A percentile compares a stretch with the other conserved stretches of the same genome.
Conservation (phyloP, 2,888 invertebrate genomes). For the Boloria selene region DNA sequence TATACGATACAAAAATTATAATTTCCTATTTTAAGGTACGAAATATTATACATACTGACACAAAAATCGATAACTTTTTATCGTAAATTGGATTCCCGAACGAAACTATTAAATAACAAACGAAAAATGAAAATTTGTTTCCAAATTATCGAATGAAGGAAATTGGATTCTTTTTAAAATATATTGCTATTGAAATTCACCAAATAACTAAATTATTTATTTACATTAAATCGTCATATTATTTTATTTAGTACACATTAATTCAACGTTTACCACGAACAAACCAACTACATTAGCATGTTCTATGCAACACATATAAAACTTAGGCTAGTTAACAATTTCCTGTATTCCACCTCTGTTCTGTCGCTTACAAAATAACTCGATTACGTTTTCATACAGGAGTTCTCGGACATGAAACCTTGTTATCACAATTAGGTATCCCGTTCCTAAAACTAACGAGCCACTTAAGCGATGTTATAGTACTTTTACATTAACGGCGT, state of each 20-base stretch:
- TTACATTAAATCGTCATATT: too few relatives aligned
- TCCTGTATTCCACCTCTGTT: slow-evolving; percentile 35
- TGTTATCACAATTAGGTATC: slow-evolving; percentile 72
- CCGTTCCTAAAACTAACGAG: slow-evolving; percentile 62
- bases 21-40: too few relatives aligned
- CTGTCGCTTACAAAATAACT: slow-evolving; percentile 62
- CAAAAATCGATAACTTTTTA: too few relatives aligned
- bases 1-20: too few relatives aligned
- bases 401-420: slow-evolving; percentile 65
- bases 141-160: too few relatives aligned
- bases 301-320: slow-evolving; percentile 20
- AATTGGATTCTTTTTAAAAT: too few relatives aligned
- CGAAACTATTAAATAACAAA: too few relatives aligned
- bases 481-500: neutral
- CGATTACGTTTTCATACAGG: slow-evolving; percentile 71
- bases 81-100: too few relatives aligned
- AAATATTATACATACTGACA: too few relatives aligned
- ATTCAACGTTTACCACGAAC: slow-evolving; percentile 2
- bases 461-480: slow-evolving; percentile 16
- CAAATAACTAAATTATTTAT: too few relatives aligned
- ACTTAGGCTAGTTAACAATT: slow-evolving; percentile 32
- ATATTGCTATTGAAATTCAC: too few relatives aligned
- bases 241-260: neutral
- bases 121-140: too few relatives aligned
- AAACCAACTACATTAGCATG: slow-evolving; percentile 15